Base-by-base conservation (phyloP, 1,140 invertebrate genomes). In the Hesperophylax magnus region DNA sequence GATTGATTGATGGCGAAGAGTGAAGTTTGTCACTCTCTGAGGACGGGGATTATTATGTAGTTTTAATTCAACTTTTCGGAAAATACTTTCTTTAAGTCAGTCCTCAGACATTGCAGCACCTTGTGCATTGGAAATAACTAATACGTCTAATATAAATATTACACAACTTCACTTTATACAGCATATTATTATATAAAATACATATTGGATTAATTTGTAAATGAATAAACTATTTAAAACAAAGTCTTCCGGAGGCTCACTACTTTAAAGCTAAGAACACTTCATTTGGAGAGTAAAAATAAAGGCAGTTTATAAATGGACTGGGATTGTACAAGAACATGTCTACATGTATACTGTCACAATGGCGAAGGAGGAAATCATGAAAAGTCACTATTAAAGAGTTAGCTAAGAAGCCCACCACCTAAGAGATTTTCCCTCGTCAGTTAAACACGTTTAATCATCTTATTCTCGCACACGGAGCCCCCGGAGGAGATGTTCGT, bases 401-500 rank as follows among this genome's bases (percentile, higher is more conserved):
- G 58, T 80, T 77, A 80, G 71, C 60, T 80, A 76, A 67, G 72
- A 76, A 80, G 71, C 78, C 82, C 82, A 69, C 74, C 82, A 84
- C 82, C 82, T 54, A 79, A 81, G 78, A 81, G 71, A 83, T 75
- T 81, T 81, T 77, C 80, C 82, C 82, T 81, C 78, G 75, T 63
- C 77, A 63, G 54, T 69, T 53, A 39, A 18, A 74, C 18, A 47
- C 39, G 39, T 14, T 60, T 54, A 20, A n/a, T 17, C 3, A 11
- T 77, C 58, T 79, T 27, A 75, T 75, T 60, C 72, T 71, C 56
- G 74, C 71, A 24, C n/a, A 52, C 22, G n/a, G 76, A 81, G 88
- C 88, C 87, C 87, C 87, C 87, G 88, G 88, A 89, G 88, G 88
- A 89, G 88, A 87, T 88, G 88, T 87, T 39, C 85, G 85, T 85